Conservation (phyloP, 1,140 invertebrate species). For the Holotrichia oblita region DNA sequence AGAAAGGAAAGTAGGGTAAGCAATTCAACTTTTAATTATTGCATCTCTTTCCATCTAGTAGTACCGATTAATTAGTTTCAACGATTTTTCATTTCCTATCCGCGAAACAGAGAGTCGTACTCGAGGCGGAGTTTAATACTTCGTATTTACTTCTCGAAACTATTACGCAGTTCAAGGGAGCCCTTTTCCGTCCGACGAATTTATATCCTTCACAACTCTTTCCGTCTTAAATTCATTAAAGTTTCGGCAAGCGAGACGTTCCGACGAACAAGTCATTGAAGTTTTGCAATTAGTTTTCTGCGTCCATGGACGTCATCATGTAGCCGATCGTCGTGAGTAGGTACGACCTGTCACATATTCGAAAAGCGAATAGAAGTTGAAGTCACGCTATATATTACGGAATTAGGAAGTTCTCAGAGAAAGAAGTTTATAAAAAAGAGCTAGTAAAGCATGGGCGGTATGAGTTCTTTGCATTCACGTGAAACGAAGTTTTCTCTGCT, state of each 20-base stretch:
- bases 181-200: not conserved
- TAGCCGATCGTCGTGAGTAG: not conserved
- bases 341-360: not conserved
- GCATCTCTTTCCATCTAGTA: not conserved
- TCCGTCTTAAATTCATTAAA: conserved; percentile 8
- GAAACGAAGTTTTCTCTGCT: no score
- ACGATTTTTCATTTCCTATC: not conserved
- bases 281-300: not conserved
- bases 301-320: not conserved
- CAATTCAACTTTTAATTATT: not conserved
- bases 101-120: not conserved
- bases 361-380: not conserved
- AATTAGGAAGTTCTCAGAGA: not conserved
- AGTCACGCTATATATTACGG: not conserved
- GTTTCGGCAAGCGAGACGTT: conserved; percentile 10
- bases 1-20: no score
- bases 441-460: no score
- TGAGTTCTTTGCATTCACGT: no score
- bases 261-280: not conserved
- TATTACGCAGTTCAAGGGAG: not conserved
- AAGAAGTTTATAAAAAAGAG: not conserved
- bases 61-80: not conserved
- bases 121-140: not conserved
- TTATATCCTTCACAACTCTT: conserved; percentile 1
- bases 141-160: not conserved